phyloP scores from a whole-genome alignment of 2,888 invertebrate species.

The Aphrophora alni region DNA sequence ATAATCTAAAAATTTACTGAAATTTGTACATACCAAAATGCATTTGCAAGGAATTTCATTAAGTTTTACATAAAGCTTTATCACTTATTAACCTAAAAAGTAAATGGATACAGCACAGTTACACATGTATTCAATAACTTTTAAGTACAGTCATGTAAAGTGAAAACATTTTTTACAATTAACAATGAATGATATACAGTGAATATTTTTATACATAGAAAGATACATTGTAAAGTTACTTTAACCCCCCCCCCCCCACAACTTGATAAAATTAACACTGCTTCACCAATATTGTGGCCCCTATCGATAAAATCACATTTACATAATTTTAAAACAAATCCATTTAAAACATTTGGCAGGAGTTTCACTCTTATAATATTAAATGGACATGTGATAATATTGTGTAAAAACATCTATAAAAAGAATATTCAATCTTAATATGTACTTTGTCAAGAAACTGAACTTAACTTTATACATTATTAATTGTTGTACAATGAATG shows the following conservation, averaged over 20 bases:
- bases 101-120: not conserved
- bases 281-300: not conserved
- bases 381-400: not conserved
- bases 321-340: constrained; percentile 9
- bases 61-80: not conserved
- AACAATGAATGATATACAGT: not conserved
- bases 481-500: not conserved
- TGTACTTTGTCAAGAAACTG: not conserved
- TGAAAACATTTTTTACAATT: not conserved
- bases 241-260: not conserved
- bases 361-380: not conserved
- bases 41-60: not conserved
- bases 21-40: not conserved
- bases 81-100: not conserved
- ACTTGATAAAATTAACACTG: too few species aligned
- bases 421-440: not conserved
- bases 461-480: not conserved
- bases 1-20: not conserved
- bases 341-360: not conserved
- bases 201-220: not conserved
- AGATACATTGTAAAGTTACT: not conserved
- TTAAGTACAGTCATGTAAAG: constrained; percentile 1
- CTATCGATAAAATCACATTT: not conserved
- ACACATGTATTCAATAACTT: not conserved
- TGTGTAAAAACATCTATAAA: not conserved